phyloP scores from a whole-genome alignment of 2,888 invertebrate species.

The Tanaodytes sp. region DNA sequence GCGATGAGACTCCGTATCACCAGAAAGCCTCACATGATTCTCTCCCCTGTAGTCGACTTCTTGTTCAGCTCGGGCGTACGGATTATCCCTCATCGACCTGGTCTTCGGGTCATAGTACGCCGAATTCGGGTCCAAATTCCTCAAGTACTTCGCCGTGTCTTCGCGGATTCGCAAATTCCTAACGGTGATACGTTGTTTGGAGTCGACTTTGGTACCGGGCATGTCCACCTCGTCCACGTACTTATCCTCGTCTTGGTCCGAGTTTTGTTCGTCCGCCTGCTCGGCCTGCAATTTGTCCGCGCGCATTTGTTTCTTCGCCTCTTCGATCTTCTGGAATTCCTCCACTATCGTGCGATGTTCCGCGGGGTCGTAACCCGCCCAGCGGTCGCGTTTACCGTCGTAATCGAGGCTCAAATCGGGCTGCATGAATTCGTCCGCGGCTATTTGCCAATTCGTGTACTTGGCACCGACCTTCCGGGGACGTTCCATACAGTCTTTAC shows the following conservation, averaged over 20 bases:
- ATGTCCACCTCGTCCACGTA: conserved; percentile 96
- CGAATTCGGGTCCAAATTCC: conserved; percentile 96
- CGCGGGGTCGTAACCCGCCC: conserved; percentile 95
- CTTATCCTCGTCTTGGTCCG: conserved; percentile 92
- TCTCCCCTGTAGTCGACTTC: conserved; percentile 78
- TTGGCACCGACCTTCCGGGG: conserved; percentile 95
- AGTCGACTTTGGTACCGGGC: conserved; percentile 99
- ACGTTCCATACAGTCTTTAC: conserved; percentile 96
- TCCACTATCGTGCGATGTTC: conserved; percentile 93
- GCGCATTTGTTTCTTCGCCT: conserved; percentile 91
- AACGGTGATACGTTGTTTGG: conserved; percentile 98
- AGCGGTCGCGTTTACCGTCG: conserved; percentile 95
- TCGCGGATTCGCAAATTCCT: conserved; percentile 97
- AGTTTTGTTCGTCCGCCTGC: conserved; percentile 82
- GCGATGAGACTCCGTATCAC: conserved; percentile 93
- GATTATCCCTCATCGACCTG: conserved; percentile 98
- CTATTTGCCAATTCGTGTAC: conserved; percentile 88
- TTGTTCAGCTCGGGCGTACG: conserved; percentile 80
- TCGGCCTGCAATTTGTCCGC: conserved; percentile 82
- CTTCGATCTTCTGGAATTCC: conserved; percentile 93
- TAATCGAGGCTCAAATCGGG: conserved; percentile 87
- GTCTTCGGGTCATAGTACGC: conserved; percentile 98
- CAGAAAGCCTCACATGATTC: conserved; percentile 95
- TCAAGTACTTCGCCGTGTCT: conserved; percentile 98
- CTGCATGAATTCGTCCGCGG: conserved; percentile 92